A percentile compares a stretch with the other conserved stretches of the same genome.
Evolutionary conservation across 2,888 invertebrate species (phyloP).

Genomic region (Isotomurus palustris): DNA sequence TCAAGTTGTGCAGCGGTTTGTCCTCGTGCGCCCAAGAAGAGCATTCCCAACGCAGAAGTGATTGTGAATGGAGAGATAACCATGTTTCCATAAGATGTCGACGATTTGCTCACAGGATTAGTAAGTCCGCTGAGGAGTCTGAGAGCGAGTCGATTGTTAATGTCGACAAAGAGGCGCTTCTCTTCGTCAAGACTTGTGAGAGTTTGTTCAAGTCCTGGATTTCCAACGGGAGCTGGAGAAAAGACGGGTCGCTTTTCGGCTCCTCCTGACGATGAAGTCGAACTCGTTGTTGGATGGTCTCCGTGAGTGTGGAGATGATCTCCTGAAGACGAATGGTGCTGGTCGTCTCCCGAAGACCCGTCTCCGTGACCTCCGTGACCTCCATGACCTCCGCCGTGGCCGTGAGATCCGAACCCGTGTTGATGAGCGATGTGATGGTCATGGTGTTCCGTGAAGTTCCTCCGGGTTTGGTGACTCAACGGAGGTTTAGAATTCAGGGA

Average conservation of each 20-base stretch:
- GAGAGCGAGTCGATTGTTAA: slow-evolving; percentile 81
- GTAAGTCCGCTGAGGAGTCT: slow-evolving; percentile 57
- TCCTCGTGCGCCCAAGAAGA: slow-evolving; percentile 79
- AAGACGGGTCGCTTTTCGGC: slow-evolving; percentile 43
- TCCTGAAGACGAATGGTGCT: slow-evolving; percentile 19
- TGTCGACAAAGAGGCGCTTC: slow-evolving; percentile 67
- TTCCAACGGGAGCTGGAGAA: slow-evolving; percentile 42
- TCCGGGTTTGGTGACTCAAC: slow-evolving; percentile 32
- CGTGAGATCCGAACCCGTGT: slow-evolving; percentile 26
- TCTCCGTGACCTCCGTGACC: slow-evolving; percentile 21
- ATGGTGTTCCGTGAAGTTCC: slow-evolving; percentile 42
- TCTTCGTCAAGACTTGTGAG: slow-evolving; percentile 67
- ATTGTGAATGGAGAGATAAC: slow-evolving; percentile 79
- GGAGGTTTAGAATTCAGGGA: slow-evolving; percentile 36
- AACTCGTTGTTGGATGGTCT: slow-evolving; percentile 8
- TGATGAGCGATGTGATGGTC: slow-evolving; percentile 37
- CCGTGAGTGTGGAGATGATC: slow-evolving; percentile 27
- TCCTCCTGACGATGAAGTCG: too few relatives aligned
- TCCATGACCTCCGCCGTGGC: slow-evolving; percentile 23
- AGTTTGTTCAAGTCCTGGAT: slow-evolving; percentile 60
- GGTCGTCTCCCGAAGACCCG: slow-evolving; percentile 14
- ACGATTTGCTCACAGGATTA: slow-evolving; percentile 62
- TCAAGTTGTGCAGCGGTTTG: slow-evolving; percentile 87
- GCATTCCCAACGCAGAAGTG: slow-evolving; percentile 82
- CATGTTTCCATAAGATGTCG: slow-evolving; percentile 61